Evolutionary conservation across 2,113 vertebrate species (phyloP), one percentile per base, ranked within the genome.

Genomic region (Sturnira hondurensis): DNA sequence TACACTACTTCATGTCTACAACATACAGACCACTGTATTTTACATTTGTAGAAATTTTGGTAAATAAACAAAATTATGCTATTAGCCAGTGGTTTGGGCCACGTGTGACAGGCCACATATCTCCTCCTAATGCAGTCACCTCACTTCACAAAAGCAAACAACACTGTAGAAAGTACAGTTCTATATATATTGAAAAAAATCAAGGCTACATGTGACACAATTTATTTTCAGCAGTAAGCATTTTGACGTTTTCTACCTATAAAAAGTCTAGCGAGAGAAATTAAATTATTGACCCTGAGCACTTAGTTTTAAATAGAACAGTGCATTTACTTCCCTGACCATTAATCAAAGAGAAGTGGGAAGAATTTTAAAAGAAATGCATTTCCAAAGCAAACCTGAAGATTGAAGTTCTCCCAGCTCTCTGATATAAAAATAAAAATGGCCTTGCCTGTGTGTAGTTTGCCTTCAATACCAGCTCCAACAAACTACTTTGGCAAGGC

Each of bases 251-350:
- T 95, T 85, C 43, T 82, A 73, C n/a, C 71, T 85, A 94, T 83
- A 93, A 95, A 90, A 95, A 41, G 38, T 93, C 41, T 78, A 97
- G 71, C 68, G 15, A 36, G 6, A 96, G 28, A 96, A 93, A 95
- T 95, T 88, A 94, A 96, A 96, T 86, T 88, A 82, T 93, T 97
- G 88, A 78, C 93, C 81, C 54, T 45, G 47, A 94, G 31, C 43
- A 86, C 77, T 87, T 95, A 88, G 26, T 96, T 97, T 96, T 92
- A 91, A 97, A 91, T 52, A 71, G 33, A 90, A 93, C 56, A 88
- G 33, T 87, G 54, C 77, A 50, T 96, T 97, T 92, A 68, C 77
- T 20, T 85, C 85, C 16, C 13, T 26, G 81, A 67, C 45, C 67
- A 95, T 97, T 94, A 90, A 96, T 97, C 95, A 97, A 91, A 38